phyloP scores from a whole-genome alignment of 2,797 vertebrate genomes.

The Falco columbarius region DNA sequence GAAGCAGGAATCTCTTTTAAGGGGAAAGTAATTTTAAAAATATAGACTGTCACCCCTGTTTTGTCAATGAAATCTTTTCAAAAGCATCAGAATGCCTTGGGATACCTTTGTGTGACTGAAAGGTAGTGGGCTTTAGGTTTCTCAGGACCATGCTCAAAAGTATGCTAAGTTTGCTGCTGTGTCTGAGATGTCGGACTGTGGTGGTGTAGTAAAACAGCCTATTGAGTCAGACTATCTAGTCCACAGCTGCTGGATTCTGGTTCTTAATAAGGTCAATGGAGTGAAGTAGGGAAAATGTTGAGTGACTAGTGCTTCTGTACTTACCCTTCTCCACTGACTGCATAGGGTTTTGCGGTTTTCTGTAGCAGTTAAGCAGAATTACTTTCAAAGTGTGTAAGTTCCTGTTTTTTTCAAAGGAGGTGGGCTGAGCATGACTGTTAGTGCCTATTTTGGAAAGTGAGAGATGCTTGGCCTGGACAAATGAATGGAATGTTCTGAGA shows the following conservation, averaged over 20 bases:
- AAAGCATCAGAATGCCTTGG: background rate
- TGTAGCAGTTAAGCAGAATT: background rate
- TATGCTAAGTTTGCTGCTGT: background rate
- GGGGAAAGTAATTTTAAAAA: background rate
- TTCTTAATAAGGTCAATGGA: background rate
- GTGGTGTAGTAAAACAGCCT: background rate
- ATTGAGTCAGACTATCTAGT: background rate
- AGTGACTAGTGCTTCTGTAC: background rate
- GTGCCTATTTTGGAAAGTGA: conserved; percentile 32
- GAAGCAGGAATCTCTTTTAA: background rate
- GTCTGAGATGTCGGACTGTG: background rate
- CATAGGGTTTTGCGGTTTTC: background rate
- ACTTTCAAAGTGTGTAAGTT: background rate
- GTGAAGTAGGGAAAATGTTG: background rate
- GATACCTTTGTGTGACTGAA: background rate
- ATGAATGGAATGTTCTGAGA: conserved; percentile 44
- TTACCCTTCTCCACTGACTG: background rate
- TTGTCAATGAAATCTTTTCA: background rate
- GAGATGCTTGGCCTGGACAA: background rate
- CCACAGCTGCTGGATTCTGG: background rate
- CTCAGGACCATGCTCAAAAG: background rate
- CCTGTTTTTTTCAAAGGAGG: background rate
- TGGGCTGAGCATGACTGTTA: background rate
- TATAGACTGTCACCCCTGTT: background rate
- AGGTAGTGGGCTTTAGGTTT: background rate